phyloP scores from a whole-genome alignment of 2,797 vertebrate species.

The Catostomus latipinnis region DNA sequence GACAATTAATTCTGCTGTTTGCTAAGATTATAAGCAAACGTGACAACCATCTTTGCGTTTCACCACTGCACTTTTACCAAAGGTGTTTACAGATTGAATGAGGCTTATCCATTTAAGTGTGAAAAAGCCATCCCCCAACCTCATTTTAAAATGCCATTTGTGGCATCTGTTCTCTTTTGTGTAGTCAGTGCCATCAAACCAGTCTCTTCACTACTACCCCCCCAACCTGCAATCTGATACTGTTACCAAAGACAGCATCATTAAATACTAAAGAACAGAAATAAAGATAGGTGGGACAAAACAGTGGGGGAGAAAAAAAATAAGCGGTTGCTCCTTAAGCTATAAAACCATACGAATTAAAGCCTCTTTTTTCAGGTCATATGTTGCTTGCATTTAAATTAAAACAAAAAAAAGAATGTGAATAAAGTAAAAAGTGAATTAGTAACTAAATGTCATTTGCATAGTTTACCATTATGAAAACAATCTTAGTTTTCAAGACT shows the following conservation, averaged over 20 bases:
- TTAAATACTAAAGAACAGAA: conserved; percentile 62
- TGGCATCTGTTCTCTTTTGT: conserved; percentile 68
- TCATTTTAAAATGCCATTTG: conserved; percentile 64
- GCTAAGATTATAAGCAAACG: conserved; percentile 45
- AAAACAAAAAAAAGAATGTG: neutral
- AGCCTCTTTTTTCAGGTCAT: neutral
- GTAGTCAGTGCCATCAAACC: conserved; percentile 60
- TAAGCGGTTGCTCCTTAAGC: neutral
- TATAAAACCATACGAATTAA: neutral
- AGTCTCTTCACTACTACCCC: conserved; percentile 29
- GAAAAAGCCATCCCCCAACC: conserved; percentile 58
- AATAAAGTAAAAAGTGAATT: neutral
- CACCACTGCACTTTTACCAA: conserved; percentile 24
- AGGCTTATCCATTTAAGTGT: conserved; percentile 57
- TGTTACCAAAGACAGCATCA: conserved; percentile 59
- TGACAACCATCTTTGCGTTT: conserved; percentile 5
- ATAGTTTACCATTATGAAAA: neutral
- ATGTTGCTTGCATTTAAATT: neutral
- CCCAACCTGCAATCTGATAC: conserved; percentile 60
- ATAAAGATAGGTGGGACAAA: conserved; percentile 54
- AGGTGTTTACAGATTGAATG: conserved; percentile 54
- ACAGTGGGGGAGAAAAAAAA: conserved; percentile 11
- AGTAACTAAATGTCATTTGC: neutral
- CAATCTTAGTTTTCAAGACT: neutral
- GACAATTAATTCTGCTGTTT: conserved; percentile 39